Evolutionary conservation across 2,797 vertebrate species (phyloP).

Genomic region (Potorous gilbertii): DNA sequence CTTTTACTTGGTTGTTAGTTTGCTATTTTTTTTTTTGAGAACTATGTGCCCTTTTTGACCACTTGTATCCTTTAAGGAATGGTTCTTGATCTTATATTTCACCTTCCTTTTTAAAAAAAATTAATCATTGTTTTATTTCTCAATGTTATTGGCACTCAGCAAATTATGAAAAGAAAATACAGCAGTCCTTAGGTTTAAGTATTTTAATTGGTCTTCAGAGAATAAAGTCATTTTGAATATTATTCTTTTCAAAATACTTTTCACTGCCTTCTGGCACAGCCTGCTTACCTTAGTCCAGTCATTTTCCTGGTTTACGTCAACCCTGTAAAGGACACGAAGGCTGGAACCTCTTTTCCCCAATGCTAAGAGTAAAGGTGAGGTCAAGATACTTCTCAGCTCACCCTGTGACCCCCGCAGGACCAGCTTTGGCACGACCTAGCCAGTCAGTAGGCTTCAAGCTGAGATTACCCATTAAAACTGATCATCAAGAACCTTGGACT

Average conservation of each 20-base stretch:
- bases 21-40: neutral
- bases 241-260: neutral
- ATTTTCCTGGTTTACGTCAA: neutral
- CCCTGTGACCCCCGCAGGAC: neutral
- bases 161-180: neutral
- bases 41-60: neutral
- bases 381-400: neutral
- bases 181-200: neutral
- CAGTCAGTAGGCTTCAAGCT: neutral
- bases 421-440: neutral
- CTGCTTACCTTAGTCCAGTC: neutral
- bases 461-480: neutral
- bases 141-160: neutral
- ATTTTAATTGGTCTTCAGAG: neutral
- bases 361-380: neutral
- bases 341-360: neutral
- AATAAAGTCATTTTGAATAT: neutral
- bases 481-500: neutral
- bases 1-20: neutral
- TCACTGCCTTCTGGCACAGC: neutral
- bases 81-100: neutral
- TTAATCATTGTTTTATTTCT: neutral
- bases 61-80: neutral
- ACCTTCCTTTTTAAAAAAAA: neutral
- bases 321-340: neutral